Base-by-base conservation (phyloP, 2,797 vertebrate genomes). In the Aulostomus chinensis region DNA sequence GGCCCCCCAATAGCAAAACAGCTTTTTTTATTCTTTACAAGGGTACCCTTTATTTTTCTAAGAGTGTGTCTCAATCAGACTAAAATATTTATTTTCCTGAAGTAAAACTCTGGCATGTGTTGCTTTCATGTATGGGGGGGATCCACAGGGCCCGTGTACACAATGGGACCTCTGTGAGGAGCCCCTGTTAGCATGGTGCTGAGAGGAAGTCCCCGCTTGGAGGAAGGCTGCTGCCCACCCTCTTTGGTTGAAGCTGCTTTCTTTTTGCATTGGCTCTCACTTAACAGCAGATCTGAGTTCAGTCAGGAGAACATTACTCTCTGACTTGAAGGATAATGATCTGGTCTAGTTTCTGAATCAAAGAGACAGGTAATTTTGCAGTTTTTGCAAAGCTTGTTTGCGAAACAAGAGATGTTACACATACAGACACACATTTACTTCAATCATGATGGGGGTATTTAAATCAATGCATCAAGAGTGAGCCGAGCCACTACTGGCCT, bases 121-220 rank as follows among this genome's bases (percentile, higher is more conserved):
- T 80, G 61, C 89, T 90, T 91, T 90, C 86, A 90, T 88, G 84
- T 91, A 67, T 75, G 68, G 68, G 64, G 76, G 78, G 66, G 71
- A 80, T 89, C 78, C 52, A 60, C 37, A 2, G 82, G 80, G 80
- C 73, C 76, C 74, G 54, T 34, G 61, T 46, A 68, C 84, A 93
- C 92, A 93, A 93, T 91, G 88, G 77, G 70, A 65, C 78, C 87
- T 88, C 88, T 93, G 89, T 92, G 67, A 86, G 63, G 56, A 84
- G 84, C 71, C 76, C 58, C 76, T 85, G 80, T 87, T 86, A 87
- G 84, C 80, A 78, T 68, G 76, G 81, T 64, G 67, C 75, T 71
- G 78, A 83, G 78, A 90, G 85, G 81, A 89, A 90, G 81, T 86
- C 82, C 80, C 61, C 5, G 58, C 72, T 76, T 63, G 65, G 63